Conservation (phyloP, 2,113 vertebrate species). For the Cryptoleucopteryx plumbea region DNA sequence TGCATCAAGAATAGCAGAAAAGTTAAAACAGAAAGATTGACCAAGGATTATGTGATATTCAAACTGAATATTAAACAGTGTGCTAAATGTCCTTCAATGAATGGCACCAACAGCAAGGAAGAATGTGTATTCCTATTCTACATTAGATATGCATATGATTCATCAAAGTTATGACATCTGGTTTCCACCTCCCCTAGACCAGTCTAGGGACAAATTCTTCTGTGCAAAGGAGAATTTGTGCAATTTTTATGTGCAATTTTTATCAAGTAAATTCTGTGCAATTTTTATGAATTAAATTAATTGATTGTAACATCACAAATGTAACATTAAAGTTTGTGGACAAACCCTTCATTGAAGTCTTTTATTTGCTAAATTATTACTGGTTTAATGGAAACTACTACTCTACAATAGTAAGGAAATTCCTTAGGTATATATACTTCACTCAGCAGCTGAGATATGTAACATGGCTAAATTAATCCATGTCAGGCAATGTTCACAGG, state of each 20-base stretch:
- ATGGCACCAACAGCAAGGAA: background rate
- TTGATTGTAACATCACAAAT: background rate
- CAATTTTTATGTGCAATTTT: background rate
- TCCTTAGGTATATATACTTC: background rate
- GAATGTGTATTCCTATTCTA: background rate
- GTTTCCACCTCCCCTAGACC: background rate
- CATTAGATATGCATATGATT: background rate
- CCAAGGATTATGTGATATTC: background rate
- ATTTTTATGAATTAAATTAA: background rate
- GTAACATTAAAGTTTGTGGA: background rate
- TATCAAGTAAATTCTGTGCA: background rate
- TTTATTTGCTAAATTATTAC: background rate
- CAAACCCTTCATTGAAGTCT: background rate
- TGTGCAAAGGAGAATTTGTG: background rate
- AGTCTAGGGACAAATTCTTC: background rate
- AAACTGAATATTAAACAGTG: background rate
- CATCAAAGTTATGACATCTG: background rate
- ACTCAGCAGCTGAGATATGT: background rate
- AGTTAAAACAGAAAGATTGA: background rate
- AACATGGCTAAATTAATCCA: background rate
- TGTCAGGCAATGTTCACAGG: background rate
- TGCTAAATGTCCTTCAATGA: background rate
- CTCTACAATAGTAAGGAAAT: background rate
- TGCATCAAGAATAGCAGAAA: accelerated
- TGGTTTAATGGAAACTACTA: background rate